phyloP scores from a whole-genome alignment of 2,797 vertebrate genomes.

The Sciurus carolinensis region DNA sequence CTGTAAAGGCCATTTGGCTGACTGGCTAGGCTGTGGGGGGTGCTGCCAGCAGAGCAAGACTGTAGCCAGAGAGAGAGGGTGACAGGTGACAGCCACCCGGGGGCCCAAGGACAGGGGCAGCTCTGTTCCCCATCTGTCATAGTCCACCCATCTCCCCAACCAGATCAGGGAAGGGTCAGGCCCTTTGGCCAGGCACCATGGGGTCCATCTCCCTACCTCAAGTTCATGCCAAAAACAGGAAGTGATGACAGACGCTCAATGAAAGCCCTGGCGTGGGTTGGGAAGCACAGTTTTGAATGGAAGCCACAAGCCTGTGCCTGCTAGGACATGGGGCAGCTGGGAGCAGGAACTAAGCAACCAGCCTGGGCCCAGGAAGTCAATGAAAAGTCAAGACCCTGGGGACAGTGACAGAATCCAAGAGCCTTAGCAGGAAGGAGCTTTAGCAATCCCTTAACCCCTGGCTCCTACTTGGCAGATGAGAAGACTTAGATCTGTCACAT shows the following conservation, averaged over 20 bases:
- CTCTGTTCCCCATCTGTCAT: constrained; percentile 71
- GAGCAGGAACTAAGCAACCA: neutral
- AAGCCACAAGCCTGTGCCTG: neutral
- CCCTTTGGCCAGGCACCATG: neutral
- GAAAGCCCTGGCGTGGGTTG: neutral
- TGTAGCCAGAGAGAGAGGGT: neutral
- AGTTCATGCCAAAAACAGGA: constrained; percentile 36
- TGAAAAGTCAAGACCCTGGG: neutral
- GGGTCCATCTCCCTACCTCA: neutral
- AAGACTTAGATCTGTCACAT: neutral
- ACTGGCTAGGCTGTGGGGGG: neutral
- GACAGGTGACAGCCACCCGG: constrained; percentile 41
- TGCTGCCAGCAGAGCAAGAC: neutral
- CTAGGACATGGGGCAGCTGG: neutral
- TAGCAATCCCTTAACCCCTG: too few relatives aligned
- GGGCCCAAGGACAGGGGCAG: neutral
- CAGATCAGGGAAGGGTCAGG: neutral
- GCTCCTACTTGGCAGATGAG: neutral
- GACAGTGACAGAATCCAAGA: neutral
- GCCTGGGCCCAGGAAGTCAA: neutral
- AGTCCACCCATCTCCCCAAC: constrained; percentile 8
- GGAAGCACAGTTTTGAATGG: neutral
- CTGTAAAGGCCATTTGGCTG: constrained; percentile 3
- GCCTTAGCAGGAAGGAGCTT: neutral
- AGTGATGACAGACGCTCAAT: constrained; percentile 1